Percentiles rank a stretch among this genome's conserved stretches.
These are phyloP conservation scores for Chrysolina haemoptera DNA, from an alignment of 2,888 invertebrate genomes.

Conservation along the genomic window DNA sequence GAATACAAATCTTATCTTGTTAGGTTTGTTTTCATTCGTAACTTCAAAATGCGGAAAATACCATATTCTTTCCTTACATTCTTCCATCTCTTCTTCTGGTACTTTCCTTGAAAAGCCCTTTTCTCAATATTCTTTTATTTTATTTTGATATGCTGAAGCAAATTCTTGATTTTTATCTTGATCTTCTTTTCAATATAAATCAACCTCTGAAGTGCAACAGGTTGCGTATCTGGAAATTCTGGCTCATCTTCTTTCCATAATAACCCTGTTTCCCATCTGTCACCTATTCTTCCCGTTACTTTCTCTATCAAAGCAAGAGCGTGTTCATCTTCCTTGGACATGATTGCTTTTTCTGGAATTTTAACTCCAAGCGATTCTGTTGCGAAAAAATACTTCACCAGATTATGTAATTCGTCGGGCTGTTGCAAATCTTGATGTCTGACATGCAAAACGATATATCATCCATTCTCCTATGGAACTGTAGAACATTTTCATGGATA, in stretches of 20 bases:
- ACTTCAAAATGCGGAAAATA: slow-evolving; percentile 3
- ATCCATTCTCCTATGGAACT: background rate
- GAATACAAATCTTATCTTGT: slow-evolving; percentile 8
- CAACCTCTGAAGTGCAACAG: background rate
- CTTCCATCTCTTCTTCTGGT: background rate
- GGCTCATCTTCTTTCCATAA: slow-evolving; percentile 1
- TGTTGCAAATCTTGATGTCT: background rate
- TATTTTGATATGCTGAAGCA: background rate
- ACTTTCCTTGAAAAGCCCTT: background rate
- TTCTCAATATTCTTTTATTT: slow-evolving; percentile 6
- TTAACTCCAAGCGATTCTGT: background rate
- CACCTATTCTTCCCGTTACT: background rate
- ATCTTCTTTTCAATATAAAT: too few species aligned
- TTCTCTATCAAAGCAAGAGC: background rate
- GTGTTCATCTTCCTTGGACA: slow-evolving; percentile 3
- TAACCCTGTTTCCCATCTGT: background rate
- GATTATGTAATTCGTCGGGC: slow-evolving; percentile 5
- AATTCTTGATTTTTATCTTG: background rate
- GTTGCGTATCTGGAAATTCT: background rate
- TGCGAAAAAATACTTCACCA: background rate
- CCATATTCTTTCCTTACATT: background rate
- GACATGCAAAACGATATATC: background rate
- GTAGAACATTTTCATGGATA: slow-evolving; percentile 3
- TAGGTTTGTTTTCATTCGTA: slow-evolving; percentile 6
- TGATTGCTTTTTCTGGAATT: background rate